Evolutionary conservation across 2,797 vertebrate genomes (phyloP).

Genomic region (Loris lydekkerianus): DNA sequence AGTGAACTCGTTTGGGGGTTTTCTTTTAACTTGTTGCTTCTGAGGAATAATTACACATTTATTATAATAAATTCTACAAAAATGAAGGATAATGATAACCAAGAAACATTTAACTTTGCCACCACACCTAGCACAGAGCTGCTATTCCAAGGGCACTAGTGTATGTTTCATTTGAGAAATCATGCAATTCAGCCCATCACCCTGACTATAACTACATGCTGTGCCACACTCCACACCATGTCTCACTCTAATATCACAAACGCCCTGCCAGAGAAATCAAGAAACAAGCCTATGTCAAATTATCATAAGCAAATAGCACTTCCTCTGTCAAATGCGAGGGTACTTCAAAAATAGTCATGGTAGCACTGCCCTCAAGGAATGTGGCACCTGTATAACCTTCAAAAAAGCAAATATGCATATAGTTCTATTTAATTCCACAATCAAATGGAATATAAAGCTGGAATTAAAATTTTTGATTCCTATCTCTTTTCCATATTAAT

Average conservation of each 20-base stretch:
- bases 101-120: conserved; percentile 33
- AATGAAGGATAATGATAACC: conserved; percentile 44
- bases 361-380: not conserved
- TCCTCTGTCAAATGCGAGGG: conserved; percentile 18
- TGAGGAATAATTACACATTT: conserved; percentile 8
- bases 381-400: not conserved
- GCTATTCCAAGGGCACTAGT: not conserved
- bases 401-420: not conserved
- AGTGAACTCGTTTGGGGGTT: not conserved
- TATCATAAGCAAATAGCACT: conserved; percentile 48
- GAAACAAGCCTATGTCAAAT: conserved; percentile 41
- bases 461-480: not conserved
- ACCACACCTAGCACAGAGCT: conserved; percentile 8
- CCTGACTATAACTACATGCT: conserved; percentile 1
- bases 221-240: not conserved
- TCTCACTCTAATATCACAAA: conserved; percentile 8
- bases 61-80: conserved; percentile 6
- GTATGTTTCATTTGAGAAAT: conserved; percentile 56
- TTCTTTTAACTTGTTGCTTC: not conserved
- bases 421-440: not conserved
- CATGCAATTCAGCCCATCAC: not conserved
- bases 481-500: not conserved
- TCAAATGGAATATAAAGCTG: conserved; percentile 4
- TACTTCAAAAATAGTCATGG: not conserved
- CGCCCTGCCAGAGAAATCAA: conserved; percentile 4